Evolutionary conservation across 1,140 invertebrate species (phyloP), one percentile per base, ranked within the genome.

Genomic region (Brachionus koreanus): DNA sequence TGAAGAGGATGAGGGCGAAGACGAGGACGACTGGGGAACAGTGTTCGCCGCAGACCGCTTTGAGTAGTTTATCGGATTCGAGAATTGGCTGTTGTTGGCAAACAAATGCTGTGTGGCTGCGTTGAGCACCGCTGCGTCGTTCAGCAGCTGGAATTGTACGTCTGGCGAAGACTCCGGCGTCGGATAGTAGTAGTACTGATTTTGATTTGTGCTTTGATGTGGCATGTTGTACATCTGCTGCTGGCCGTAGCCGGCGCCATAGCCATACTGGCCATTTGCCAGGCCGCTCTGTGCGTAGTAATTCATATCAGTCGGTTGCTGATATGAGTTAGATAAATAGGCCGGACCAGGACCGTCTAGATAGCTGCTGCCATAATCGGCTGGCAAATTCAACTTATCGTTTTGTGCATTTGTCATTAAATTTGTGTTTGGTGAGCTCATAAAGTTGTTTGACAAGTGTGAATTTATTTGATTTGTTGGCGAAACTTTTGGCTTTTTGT

Each of bases 181-280:
- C 19, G 76, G 76, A 29, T 79, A 79, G 39, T 79, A 79, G 35
- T 79, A 79, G 39, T 79, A 79, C 35, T 65, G 49, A 42, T 61
- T 77, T 25, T 29, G 75, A 3, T 19, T 16, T n/a, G 16, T 19
- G 37, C 12, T 5, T 37, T 79, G 76, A 13, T 79, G 76, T 13
- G 69, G n/a, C 23, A 74, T n/a, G 43, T 39, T 46, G 19, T 74
- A 74, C 19, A 46, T 2, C 43, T 43, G 39, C 13, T 74, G 69
- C 43, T 74, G 69, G 2, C 19, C 5, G 23, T 74, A 46, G 33
- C 37, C 37, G 13, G 33, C n/a, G 19, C 33, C 37, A 7, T 69
- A 69, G 6, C 33, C 35, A 19, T 37, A 37, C 35, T 35, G 16
- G 19, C 35, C 29, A 69, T 69, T 69, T 2, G 25, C 6, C 35